These are phyloP conservation scores for Ochropacha duplaris DNA, from an alignment of 2,888 invertebrate genomes.

Conservation along the genomic window DNA sequence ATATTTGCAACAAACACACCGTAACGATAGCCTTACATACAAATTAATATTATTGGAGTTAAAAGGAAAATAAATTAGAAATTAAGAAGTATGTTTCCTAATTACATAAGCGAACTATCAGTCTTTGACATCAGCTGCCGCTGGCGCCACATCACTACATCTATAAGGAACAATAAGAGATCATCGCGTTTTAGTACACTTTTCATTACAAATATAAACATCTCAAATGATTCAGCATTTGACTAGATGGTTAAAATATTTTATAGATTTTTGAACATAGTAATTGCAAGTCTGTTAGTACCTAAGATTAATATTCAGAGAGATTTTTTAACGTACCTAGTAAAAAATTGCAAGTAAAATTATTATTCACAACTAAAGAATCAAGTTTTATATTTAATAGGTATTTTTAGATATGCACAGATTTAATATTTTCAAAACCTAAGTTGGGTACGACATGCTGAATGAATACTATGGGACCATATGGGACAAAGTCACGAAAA, in stretches of 20 bases:
- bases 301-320: no score
- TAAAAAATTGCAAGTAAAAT: not conserved
- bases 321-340: no score
- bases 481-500: no score
- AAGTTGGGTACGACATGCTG: no score
- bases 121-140: conserved; percentile 57
- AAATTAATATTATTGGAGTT: conserved; percentile 49
- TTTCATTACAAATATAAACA: conserved; percentile 38
- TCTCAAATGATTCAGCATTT: conserved; percentile 38
- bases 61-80: conserved; percentile 64
- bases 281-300: no score
- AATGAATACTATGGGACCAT: no score
- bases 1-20: conserved; percentile 83
- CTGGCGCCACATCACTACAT: conserved; percentile 46
- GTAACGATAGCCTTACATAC: conserved; percentile 75
- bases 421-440: no score
- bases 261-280: no score
- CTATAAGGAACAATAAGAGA: conserved; percentile 74
- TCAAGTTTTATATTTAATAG: not conserved
- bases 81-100: conserved; percentile 54
- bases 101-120: conserved; percentile 65
- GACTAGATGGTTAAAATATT: no score
- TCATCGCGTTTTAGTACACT: conserved; percentile 53
- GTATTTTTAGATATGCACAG: no score
- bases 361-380: conserved; percentile 1